Evolutionary conservation across 2,113 vertebrate species (phyloP).

Genomic region (Zingel zingel): DNA sequence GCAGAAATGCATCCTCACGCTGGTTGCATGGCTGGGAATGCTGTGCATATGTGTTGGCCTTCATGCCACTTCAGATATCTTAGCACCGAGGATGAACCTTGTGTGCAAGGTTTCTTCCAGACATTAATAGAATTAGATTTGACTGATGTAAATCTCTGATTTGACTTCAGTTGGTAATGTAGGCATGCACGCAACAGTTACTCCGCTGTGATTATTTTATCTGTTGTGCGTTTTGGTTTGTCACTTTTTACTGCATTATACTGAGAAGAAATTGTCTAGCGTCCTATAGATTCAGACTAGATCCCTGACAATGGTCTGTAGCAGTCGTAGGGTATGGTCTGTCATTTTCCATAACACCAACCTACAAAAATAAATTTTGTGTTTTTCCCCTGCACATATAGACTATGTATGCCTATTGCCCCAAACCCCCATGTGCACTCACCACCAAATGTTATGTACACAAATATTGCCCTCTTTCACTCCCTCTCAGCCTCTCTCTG

Average conservation of each 20-base stretch:
- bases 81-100: conserved; percentile 34
- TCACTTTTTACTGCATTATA: conserved; percentile 37
- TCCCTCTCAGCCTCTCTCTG: conserved; percentile 66
- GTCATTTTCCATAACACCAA: conserved; percentile 52
- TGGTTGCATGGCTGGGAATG: conserved; percentile 38
- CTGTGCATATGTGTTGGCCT: conserved; percentile 36
- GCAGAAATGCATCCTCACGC: conserved; percentile 24
- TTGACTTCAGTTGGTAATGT: conserved; percentile 47
- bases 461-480: conserved; percentile 62
- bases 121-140: conserved; percentile 45
- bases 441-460: conserved; percentile 68
- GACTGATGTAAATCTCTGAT: conserved; percentile 45
- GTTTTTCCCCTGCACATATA: conserved; percentile 51
- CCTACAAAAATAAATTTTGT: conserved; percentile 48
- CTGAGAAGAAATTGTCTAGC: conserved; percentile 37
- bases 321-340: conserved; percentile 52
- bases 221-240: conserved; percentile 31
- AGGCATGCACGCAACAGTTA: conserved; percentile 58
- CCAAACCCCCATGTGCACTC: conserved; percentile 40
- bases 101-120: conserved; percentile 52
- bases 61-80: conserved; percentile 35
- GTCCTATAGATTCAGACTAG: conserved; percentile 51
- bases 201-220: conserved; percentile 34
- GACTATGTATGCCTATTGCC: conserved; percentile 53
- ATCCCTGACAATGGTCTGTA: conserved; percentile 59